Percentiles rank a stretch among this genome's conserved stretches.
Conservation (phyloP, 2,888 invertebrate species). For the Lithophane socia region DNA sequence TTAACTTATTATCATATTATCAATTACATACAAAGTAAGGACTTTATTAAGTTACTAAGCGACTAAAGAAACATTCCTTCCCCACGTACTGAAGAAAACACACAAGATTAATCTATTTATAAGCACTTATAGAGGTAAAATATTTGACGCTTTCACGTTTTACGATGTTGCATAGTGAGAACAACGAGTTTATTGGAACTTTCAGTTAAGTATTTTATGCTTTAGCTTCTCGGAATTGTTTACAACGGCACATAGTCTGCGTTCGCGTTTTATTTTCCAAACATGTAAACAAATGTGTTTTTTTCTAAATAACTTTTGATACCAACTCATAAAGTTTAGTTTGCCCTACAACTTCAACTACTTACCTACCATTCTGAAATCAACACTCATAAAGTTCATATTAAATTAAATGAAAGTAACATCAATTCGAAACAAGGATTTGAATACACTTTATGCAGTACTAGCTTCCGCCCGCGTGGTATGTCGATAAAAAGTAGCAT, state of each 20-base stretch:
- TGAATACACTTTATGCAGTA: no score
- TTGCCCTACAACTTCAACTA: no score
- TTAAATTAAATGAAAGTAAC: no score
- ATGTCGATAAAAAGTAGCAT: no score
- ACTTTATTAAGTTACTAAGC: not conserved
- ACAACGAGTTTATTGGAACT: constrained; percentile 47
- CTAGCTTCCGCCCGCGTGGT: no score
- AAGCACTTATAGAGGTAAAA: constrained; percentile 22
- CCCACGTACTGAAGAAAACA: constrained; percentile 4
- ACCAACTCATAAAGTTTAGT: no score
- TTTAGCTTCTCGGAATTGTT: constrained; percentile 18
- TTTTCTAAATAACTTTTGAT: no score
- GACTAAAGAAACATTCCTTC: not conserved
- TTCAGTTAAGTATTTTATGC: constrained; percentile 36
- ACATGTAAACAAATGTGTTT: no score
- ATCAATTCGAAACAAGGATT: no score
- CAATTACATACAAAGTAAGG: not conserved
- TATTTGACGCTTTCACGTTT: constrained; percentile 52
- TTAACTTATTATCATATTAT: not conserved
- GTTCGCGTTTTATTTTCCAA: no score
- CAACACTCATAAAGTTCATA: no score
- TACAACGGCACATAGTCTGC: not conserved
- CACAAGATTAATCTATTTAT: constrained; percentile 23
- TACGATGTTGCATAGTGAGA: constrained; percentile 44
- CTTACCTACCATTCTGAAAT: no score